Evolutionary conservation across 2,113 vertebrate genomes (phyloP).

Genomic region (Oreocharis arfaki): DNA sequence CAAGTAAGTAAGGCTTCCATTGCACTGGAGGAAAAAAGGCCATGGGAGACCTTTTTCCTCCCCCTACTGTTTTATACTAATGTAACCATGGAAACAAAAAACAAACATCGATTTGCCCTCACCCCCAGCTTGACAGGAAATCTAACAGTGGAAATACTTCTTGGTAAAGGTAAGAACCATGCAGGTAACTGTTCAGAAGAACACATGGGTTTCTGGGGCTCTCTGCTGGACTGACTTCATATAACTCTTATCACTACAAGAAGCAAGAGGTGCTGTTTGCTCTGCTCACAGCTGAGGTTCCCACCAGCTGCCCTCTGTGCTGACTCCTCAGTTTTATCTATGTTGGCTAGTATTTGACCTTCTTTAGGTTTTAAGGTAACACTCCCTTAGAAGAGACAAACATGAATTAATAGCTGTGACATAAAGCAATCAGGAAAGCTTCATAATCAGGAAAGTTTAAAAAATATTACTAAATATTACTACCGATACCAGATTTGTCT

Average conservation of each 20-base stretch:
- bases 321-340: neutral
- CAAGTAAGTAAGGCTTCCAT: neutral
- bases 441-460: neutral
- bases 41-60: neutral
- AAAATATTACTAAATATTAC: too few species aligned
- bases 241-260: neutral
- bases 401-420: neutral
- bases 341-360: neutral
- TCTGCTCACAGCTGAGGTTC: neutral
- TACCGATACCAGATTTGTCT: neutral
- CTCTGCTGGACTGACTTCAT: neutral
- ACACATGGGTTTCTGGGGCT: neutral
- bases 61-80: neutral
- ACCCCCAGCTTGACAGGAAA: neutral
- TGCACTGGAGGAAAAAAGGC: accelerated
- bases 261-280: neutral
- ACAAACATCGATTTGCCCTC: neutral
- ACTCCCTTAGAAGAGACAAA: neutral
- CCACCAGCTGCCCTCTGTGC: neutral
- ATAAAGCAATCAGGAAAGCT: neutral
- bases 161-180: neutral
- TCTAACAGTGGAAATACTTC: neutral
- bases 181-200: neutral
- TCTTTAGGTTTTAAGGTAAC: neutral
- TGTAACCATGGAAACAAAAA: neutral